Percentiles rank a stretch among this genome's conserved stretches.
Evolutionary conservation across 2,113 vertebrate genomes (phyloP).

Genomic region (Otus sunia): DNA sequence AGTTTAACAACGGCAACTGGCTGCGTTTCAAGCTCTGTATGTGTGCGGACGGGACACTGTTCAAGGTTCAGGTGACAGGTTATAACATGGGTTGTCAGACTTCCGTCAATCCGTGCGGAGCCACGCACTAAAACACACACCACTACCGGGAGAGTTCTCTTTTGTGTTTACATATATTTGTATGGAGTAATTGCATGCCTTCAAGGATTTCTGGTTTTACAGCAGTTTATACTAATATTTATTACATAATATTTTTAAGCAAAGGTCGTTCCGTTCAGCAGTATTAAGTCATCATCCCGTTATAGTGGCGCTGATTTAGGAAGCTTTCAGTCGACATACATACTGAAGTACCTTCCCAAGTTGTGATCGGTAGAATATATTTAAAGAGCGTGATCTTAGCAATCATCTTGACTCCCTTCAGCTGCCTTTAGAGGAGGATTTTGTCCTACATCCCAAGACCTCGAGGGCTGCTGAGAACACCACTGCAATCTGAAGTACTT

Average conservation of each 20-base stretch:
- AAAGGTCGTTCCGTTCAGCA: neutral
- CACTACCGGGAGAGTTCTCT: neutral
- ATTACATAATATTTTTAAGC: slow-evolving; percentile 7
- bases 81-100: slow-evolving; percentile 94
- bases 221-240: slow-evolving; percentile 40
- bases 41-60: slow-evolving; percentile 93
- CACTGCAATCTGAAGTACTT: neutral
- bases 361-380: neutral
- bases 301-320: neutral
- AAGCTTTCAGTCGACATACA: neutral
- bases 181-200: slow-evolving; percentile 54
- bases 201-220: slow-evolving; percentile 48
- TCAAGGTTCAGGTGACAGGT: slow-evolving; percentile 89
- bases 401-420: neutral
- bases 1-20: slow-evolving; percentile 77
- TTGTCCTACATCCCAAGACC: neutral
- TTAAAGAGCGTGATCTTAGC: neutral
- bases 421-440: neutral
- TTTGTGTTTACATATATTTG: slow-evolving; percentile 8
- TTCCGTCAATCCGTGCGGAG: slow-evolving; percentile 87
- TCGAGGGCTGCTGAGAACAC: neutral
- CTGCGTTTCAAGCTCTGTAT: slow-evolving; percentile 96
- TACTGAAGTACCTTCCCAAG: neutral
- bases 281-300: neutral
- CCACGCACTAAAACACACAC: slow-evolving; percentile 64